phyloP scores from a whole-genome alignment of 37 sponge, comb jelly and placozoan genomes.

The Beroe forskalii region DNA sequence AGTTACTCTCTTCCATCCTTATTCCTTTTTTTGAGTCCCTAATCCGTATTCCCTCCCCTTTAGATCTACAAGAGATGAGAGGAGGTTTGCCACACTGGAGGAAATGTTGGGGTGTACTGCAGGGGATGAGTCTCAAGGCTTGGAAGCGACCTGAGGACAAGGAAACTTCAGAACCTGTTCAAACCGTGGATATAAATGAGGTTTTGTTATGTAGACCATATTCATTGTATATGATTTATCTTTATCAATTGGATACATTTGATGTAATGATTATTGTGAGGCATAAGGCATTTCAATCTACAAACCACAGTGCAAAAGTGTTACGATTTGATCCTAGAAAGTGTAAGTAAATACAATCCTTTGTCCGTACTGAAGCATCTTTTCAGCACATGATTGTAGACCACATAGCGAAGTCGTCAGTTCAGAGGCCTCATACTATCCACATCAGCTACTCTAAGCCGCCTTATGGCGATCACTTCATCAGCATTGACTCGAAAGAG shows the following conservation, averaged over 20 bases:
- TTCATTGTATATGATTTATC: too few species aligned
- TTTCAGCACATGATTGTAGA: slow-evolving; percentile 35
- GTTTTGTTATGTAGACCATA: too few species aligned
- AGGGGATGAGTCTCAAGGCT: neutral
- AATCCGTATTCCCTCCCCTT: neutral
- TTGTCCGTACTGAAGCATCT: too few species aligned
- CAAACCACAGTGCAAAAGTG: too few species aligned
- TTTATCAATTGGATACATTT: too few species aligned
- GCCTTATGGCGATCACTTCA: neutral
- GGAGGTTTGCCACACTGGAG: slow-evolving; percentile 52
- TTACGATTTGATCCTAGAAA: too few species aligned
- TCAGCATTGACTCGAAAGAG: slow-evolving; percentile 30
- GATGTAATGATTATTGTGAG: too few species aligned
- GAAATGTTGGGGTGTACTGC: slow-evolving; percentile 34
- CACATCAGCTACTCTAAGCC: slow-evolving; percentile 1
- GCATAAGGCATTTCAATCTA: too few species aligned
- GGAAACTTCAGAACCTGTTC: neutral
- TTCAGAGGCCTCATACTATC: slow-evolving; percentile 23
- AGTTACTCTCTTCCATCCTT: too few species aligned
- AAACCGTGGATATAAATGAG: neutral
- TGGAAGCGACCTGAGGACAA: slow-evolving; percentile 61
- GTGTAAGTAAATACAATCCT: too few species aligned
- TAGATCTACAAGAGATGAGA: slow-evolving; percentile 46
- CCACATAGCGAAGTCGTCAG: neutral
- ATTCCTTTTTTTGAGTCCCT: too few species aligned